These are phyloP conservation scores for Danio tinwini DNA, from an alignment of 2,797 vertebrate species.

Conservation along the genomic window DNA sequence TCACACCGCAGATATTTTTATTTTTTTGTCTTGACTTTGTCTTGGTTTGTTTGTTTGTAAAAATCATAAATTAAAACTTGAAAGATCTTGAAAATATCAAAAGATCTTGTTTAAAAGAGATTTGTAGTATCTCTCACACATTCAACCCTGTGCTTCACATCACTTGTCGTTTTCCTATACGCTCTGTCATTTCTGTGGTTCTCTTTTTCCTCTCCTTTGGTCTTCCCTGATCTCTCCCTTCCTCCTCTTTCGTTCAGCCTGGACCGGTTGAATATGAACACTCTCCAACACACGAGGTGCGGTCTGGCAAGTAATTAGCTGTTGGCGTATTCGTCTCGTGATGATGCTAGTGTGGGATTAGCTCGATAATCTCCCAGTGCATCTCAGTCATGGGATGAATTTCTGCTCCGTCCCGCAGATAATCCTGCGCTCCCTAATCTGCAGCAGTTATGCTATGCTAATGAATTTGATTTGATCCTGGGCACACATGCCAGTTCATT, in stretches of 20 bases:
- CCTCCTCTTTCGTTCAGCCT: conserved; percentile 69
- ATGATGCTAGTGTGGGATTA: conserved; percentile 78
- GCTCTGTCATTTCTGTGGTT: conserved; percentile 55
- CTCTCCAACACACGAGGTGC: conserved; percentile 81
- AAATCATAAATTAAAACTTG: too few relatives aligned
- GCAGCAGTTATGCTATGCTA: conserved; percentile 64
- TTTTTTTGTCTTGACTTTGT: too few relatives aligned
- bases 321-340: conserved; percentile 72
- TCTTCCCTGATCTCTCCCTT: conserved; percentile 59
- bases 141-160: conserved; percentile 8
- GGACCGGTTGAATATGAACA: conserved; percentile 77
- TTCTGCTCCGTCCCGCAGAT: conserved; percentile 61
- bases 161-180: conserved; percentile 9
- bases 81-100: too few relatives aligned
- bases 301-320: conserved; percentile 84
- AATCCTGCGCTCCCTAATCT: conserved; percentile 65
- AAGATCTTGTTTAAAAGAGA: neutral
- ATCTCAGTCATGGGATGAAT: conserved; percentile 69
- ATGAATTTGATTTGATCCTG: conserved; percentile 46
- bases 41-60: too few relatives aligned
- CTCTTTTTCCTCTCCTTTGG: conserved; percentile 53
- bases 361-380: conserved; percentile 68
- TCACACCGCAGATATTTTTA: too few relatives aligned
- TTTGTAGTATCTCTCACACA: neutral
- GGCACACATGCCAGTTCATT: conserved; percentile 32